Base-by-base conservation (phyloP, 2,113 vertebrate species). In the Lophochroa leadbeateri region DNA sequence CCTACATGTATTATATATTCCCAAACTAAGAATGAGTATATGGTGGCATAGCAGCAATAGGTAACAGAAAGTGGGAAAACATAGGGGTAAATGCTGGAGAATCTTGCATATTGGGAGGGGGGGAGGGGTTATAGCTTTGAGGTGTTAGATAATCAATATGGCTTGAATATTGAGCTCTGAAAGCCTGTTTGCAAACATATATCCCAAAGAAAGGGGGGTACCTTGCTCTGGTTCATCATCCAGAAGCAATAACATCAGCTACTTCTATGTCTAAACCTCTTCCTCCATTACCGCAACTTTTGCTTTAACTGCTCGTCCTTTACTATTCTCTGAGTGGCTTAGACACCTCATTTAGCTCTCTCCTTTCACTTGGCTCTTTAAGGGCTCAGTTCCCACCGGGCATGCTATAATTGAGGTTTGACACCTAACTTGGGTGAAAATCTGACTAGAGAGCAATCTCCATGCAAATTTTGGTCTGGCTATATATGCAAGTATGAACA, bases 111-210 rank as follows among this genome's bases (percentile, higher is more conserved):
- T 60, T 58, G 20, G 25, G 33, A 74, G 13, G 4, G 10, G 1
- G 1, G 1, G 5, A 31, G 28, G 1, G 13, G 2, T 43, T 79
- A 23, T 11, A 37, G 4, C 10, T 72, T 53, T 49, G 27, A 3
- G 35, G 3, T 46, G 15, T 86, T 65, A 43, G 6, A 5, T 13
- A 47, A 18, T 60, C 23, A 28, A 9, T 18, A 8, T 49, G 17
- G 2, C 19, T 82, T 72, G 12, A 35, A 33, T 19, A 52, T 39
- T 49, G 50, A 53, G 2, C 19, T 79, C 61, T 37, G 13, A 70
- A 80, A 81, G 9, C 4, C 24, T 57, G 8, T 74, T 67, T 63
- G 41, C 13, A 61, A 75, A 49, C 6, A 71, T 2, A 47, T 31
- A 58, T 53, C 49, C 75, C 49, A 67, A 74, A 77, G 20, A 25